Percentiles rank a stretch among this genome's conserved stretches.
Conservation (phyloP, 2,113 vertebrate species). For the Strix uralensis region DNA sequence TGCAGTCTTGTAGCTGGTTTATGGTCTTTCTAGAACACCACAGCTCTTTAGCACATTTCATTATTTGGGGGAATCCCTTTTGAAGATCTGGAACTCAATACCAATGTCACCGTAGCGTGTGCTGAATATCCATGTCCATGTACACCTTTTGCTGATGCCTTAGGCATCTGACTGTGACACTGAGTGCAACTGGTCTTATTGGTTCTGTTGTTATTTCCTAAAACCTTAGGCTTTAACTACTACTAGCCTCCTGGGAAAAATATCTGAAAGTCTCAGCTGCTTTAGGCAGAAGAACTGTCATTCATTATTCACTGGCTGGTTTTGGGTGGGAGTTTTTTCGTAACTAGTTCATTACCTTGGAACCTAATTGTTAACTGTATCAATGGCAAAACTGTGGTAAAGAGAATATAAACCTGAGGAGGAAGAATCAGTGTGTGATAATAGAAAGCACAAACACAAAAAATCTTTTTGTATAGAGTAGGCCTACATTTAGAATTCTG, state of each 20-base stretch:
- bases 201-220: background rate
- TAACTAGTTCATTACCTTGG: background rate
- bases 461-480: background rate
- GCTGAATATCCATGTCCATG: background rate
- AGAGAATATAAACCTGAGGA: background rate
- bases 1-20: background rate
- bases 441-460: fast-evolving
- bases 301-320: background rate
- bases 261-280: background rate
- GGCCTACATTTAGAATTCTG: background rate
- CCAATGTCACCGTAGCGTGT: too few species aligned
- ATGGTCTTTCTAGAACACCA: background rate
- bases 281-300: background rate
- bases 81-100: background rate
- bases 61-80: background rate
- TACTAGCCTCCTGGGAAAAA: background rate
- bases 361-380: background rate
- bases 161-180: too few species aligned
- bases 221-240: background rate
- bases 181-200: background rate
- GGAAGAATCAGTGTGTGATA: background rate
- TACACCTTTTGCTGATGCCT: background rate
- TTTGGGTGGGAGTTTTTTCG: background rate
- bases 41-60: background rate
- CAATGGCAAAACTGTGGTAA: background rate